Evolutionary conservation across 2,888 invertebrate species (phyloP), one percentile per base, ranked within the genome.

Genomic region (Luffia ferchaultella): DNA sequence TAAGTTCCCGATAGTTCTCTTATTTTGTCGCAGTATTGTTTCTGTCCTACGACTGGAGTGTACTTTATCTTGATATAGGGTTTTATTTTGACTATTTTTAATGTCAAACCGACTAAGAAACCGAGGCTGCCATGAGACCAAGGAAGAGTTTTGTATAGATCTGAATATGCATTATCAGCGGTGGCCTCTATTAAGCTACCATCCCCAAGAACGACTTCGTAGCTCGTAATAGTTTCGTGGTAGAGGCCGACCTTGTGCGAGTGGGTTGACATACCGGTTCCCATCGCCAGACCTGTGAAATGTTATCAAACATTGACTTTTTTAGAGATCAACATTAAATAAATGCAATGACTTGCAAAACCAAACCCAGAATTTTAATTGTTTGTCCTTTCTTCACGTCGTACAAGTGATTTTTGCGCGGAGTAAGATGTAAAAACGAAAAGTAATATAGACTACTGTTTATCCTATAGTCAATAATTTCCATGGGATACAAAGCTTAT

Each of bases 241-340:
- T 88, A 90, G 18, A 90, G 77, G 16, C 90, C 90, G 0, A 87
- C 87, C 64, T 89, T 89, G 68, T 90, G 90, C 0, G 90, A 90
- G 68, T 90, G 89, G 0, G 90, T 90, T 0, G 90, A 90, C 90
- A 90, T 90, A n/a, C 90, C 90, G 0, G 88, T 87, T 15, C 89
- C 90, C 64, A 90, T 79, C 0, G 90, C 90, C 18, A 90, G 70
- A 44, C 90, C 83, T 84, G 64, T 9, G 60, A 58, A 49, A 18
- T 17, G 17, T 18, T n/a, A n/a, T n/a, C 30, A 30, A 30, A 30
- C 30, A 30, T 30, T 30, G 30, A 30, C n/a, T n/a, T n/a, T n/a
- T n/a, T n/a, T n/a, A n/a, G n/a, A n/a, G n/a, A n/a, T n/a, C n/a
- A n/a, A n/a, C n/a, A n/a, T n/a, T n/a, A n/a, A n/a, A n/a, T n/a